Conservation (phyloP, 2,113 vertebrate genomes). For the Hemicordylus capensis region DNA sequence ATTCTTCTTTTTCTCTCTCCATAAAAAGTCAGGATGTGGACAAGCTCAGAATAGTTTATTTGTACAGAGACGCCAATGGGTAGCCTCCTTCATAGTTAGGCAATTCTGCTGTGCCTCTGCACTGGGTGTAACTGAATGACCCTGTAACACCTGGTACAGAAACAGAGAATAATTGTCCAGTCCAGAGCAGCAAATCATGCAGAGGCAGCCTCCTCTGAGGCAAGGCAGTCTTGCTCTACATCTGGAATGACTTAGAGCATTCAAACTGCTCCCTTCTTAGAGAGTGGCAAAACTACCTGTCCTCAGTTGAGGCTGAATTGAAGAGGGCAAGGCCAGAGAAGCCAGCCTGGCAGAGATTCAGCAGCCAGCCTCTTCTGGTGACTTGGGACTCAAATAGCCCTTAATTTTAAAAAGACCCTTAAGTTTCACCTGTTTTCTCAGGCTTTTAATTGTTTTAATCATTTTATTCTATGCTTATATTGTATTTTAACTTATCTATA, state of each 20-base stretch:
- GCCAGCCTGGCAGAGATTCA: not conserved
- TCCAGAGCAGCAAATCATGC: too few relatives aligned
- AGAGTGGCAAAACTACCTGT: not conserved
- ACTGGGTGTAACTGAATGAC: not conserved
- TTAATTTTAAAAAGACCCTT: too few relatives aligned
- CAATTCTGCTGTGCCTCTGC: too few relatives aligned
- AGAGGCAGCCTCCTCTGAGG: too few relatives aligned
- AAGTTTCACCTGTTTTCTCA: too few relatives aligned
- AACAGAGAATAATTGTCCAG: not conserved
- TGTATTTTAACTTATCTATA: too few relatives aligned
- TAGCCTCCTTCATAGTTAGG: not conserved
- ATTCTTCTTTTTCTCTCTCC: fast-evolving
- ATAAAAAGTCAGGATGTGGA: not conserved
- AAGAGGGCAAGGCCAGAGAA: not conserved
- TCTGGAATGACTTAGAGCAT: not conserved
- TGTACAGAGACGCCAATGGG: not conserved
- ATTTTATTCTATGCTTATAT: too few relatives aligned
- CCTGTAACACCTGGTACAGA: not conserved
- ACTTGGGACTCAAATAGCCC: too few relatives aligned
- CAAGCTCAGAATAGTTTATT: not conserved
- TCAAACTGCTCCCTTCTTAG: not conserved
- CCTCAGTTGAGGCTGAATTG: not conserved
- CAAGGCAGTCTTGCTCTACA: not conserved
- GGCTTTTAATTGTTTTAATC: too few relatives aligned
- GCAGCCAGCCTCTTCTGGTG: too few relatives aligned